Conservation (phyloP, 2,797 vertebrate species). For the Arremon aurantiirostris region DNA sequence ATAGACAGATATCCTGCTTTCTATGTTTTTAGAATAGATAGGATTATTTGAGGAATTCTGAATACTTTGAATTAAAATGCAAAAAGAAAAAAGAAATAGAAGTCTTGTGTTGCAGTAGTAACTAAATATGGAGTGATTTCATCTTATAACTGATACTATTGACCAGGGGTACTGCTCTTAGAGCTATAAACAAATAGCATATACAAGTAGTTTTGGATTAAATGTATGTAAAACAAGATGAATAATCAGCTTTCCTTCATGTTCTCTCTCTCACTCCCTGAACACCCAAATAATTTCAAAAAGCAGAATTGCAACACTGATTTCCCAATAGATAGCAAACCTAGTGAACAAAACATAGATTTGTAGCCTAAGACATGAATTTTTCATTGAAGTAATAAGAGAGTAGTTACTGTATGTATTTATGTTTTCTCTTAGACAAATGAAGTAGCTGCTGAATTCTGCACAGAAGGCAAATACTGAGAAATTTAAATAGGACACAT, state of each 20-base stretch:
- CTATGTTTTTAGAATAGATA: neutral
- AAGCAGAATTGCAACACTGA: neutral
- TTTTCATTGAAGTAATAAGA: neutral
- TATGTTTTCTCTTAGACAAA: neutral
- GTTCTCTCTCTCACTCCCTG: neutral
- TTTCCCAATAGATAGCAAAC: neutral
- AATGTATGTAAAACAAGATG: neutral
- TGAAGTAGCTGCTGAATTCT: neutral
- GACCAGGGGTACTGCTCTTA: neutral
- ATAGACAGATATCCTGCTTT: neutral
- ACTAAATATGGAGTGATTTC: neutral
- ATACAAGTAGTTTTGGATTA: neutral
- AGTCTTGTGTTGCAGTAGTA: neutral
- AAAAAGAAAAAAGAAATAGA: neutral
- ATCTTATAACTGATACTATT: neutral
- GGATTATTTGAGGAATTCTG: neutral
- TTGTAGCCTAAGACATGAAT: neutral
- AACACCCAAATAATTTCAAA: neutral
- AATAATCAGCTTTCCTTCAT: neutral
- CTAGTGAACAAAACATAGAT: neutral
- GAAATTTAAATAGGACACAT: neutral
- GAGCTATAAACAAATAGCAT: neutral
- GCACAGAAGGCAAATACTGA: neutral
- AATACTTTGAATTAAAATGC: neutral
- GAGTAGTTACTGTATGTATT: neutral